Evolutionary conservation across 2,888 invertebrate species (phyloP), one percentile per base, ranked within the genome.

Genomic region (Acanthosoma haemorrhoidale): DNA sequence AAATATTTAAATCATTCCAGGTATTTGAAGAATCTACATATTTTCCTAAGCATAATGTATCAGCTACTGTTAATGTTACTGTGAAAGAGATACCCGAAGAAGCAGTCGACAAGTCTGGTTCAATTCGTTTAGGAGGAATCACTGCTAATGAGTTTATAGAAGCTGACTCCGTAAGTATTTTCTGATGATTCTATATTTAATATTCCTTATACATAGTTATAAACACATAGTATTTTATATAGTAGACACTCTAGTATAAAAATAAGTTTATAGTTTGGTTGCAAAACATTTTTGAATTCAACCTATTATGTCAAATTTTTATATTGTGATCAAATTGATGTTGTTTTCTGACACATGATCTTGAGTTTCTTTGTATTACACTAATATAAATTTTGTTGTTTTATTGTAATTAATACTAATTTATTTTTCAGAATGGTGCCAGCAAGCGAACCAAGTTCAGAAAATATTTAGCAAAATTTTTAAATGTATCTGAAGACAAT

Each of bases 91-190:
- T 98, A 36, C 90, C 94, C 0, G 92, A 95, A 78, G 94, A 94
- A 78, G 96, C 96, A 0, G 94, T 98, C 0, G 85, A 87, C 72
- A 95, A 91, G 78, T 95, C 96, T 1, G 97, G 96, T 0, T 96
- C 96, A 0, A 87, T 97, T 67, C 85, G 96, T 16, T 88, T 95
- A 76, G 80, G 85, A 39, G 91, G 92, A 68, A 84, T 91, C 18
- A 90, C 88, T 3, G 91, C 91, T 59, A 94, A 95, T 77, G 88
- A 94, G 72, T 96, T 97, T 78, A 88, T 97, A 58, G 82, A 85
- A 68, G 83, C 84, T 5, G 82, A 75, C 61, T 70, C 70, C 51
- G 77, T 77, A 73, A 73, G 76, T 73, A 67, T 71, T 36, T 21
- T 70, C n/a, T 36, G 38, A 15, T 6, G 11, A 36, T 8, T 11